A percentile compares a stretch with the other conserved stretches of the same genome.
Evolutionary conservation across 2,797 vertebrate genomes (phyloP).

Genomic region (Acanthurus lineatus): DNA sequence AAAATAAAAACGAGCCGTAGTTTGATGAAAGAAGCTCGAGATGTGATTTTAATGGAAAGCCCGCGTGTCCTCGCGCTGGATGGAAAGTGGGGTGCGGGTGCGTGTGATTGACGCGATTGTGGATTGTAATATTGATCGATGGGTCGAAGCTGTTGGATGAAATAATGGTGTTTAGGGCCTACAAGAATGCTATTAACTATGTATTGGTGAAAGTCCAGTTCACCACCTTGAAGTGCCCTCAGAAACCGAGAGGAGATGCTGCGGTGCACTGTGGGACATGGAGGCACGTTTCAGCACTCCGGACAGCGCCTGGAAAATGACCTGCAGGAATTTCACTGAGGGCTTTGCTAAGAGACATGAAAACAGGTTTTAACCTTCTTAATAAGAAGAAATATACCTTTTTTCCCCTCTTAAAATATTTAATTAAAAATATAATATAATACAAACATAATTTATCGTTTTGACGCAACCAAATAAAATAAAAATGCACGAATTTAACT

Average conservation of each 20-base stretch:
- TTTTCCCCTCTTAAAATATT: neutral
- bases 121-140: conserved; percentile 83
- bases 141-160: conserved; percentile 77
- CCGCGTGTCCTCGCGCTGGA: conserved; percentile 45
- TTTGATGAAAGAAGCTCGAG: conserved; percentile 29
- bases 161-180: conserved; percentile 76
- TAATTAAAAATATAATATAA: no score
- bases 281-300: conserved; percentile 60
- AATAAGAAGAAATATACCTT: neutral
- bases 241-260: conserved; percentile 12
- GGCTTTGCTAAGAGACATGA: conserved; percentile 1
- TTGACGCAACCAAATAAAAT: neutral
- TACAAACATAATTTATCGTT: neutral
- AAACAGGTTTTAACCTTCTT: neutral
- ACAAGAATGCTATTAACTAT: conserved; percentile 69
- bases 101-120: conserved; percentile 76
- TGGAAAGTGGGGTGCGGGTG: conserved; percentile 53
- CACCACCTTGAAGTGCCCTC: conserved; percentile 72
- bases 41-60: conserved; percentile 65
- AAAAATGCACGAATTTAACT: neutral
- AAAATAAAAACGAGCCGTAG: conserved; percentile 23
- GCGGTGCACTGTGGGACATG: conserved; percentile 15
- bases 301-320: conserved; percentile 57
- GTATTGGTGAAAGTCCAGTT: conserved; percentile 61
- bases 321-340: neutral